These are phyloP conservation scores for Montipora capitata DNA, from an alignment of 92 coral and sea anemone species.

Conservation along the genomic window DNA sequence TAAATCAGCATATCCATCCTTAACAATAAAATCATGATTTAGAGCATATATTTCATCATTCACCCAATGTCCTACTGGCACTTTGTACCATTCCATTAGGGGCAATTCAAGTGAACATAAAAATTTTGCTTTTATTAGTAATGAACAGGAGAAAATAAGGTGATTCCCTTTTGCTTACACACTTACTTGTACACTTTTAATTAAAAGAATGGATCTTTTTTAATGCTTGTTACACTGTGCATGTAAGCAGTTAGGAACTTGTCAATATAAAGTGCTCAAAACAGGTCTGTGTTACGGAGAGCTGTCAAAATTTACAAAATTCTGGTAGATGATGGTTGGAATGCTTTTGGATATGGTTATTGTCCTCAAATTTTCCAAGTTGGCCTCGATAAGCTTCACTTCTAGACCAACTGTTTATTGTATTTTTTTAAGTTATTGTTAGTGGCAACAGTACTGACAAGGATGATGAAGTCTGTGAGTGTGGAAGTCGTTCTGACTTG, in stretches of 20 bases:
- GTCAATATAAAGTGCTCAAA: constrained; percentile 2
- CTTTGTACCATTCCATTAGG: background rate
- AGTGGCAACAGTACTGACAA: no score
- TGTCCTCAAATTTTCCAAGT: background rate
- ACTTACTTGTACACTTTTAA: constrained; percentile 4
- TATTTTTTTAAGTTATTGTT: no score
- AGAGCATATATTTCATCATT: background rate
- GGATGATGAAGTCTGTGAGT: no score
- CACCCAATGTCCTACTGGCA: background rate
- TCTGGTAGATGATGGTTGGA: constrained; percentile 37
- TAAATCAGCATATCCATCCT: background rate
- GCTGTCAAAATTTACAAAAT: constrained; percentile 49
- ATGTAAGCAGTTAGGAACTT: constrained; percentile 13
- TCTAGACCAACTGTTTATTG: background rate
- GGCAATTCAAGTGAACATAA: background rate
- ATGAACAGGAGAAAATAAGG: background rate
- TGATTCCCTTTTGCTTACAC: constrained; percentile 4
- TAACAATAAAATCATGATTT: background rate
- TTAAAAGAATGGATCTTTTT: no score
- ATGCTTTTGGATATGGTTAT: background rate
- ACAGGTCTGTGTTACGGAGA: constrained; percentile 18
- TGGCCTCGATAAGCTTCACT: constrained; percentile 2
- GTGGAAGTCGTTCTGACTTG: no score
- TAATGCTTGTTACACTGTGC: background rate
- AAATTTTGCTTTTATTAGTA: background rate